Evolutionary conservation across 2,888 invertebrate species (phyloP), one percentile per base, ranked within the genome.

Genomic region (Dione vanillae): DNA sequence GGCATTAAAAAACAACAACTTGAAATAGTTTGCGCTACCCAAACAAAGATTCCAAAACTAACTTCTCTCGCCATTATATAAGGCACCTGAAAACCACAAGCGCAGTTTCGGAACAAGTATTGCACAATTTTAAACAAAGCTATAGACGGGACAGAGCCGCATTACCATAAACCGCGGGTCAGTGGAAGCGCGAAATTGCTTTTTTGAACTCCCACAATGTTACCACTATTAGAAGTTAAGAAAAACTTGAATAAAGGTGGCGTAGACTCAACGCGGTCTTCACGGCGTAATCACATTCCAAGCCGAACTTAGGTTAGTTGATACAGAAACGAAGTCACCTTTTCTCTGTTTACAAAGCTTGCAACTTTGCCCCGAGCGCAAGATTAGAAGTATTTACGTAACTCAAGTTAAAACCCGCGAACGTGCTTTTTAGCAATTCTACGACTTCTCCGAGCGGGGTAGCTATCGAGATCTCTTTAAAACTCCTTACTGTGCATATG

Each of bases 121-220:
- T 86, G 89, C 83, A 87, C 85, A 89, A 88, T 91, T 91, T 91
- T 86, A 88, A 91, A 90, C 87, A 90, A 90, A 90, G 83, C 83
- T 88, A 88, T 88, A 85, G 86, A 88, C 84, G 85, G 82, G 79
- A 84, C 82, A 79, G 80, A 77, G 75, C 74, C 77, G 80, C 81
- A 91, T 91, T 92, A 92, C 82, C 91, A 92, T 92, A 92, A 91
- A 90, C 85, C 84, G 87, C 81, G 82, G 82, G 83, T 85, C 80
- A 80, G 82, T 83, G 80, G 81, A 80, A 83, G 82, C 82, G 79
- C 83, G 82, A 86, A 91, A 92, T 91, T 89, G 87, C 90, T 91
- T 92, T 92, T 91, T 91, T 91, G 90, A 93, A 92, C 91, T 91
- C 83, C 79, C 83, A 85, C 87, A 88, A 85, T 87, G 87, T 87